Evolutionary conservation across 2,113 vertebrate genomes (phyloP).

Genomic region (Ptilonorhynchus violaceus): DNA sequence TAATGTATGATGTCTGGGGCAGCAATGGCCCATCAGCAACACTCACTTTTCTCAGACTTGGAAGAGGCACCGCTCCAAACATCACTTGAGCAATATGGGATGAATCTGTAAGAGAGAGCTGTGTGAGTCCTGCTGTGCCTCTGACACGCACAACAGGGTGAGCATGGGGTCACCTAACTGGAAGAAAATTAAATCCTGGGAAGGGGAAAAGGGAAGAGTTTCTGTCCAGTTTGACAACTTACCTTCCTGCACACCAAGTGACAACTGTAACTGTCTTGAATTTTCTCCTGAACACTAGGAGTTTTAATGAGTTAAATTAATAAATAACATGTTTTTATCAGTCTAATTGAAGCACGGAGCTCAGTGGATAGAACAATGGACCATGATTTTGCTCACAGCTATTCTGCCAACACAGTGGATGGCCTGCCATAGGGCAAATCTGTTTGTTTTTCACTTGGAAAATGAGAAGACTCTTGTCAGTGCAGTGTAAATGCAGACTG

Average conservation of each 20-base stretch:
- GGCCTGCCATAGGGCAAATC: background rate
- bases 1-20: conserved; percentile 46
- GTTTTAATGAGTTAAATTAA: background rate
- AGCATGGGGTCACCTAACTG: background rate
- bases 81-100: conserved; percentile 98
- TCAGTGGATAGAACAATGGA: background rate
- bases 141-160: background rate
- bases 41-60: conserved; percentile 92
- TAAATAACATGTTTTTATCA: background rate
- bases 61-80: conserved; percentile 92
- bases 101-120: conserved; percentile 79
- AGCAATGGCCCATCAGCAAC: conserved; percentile 49
- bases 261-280: background rate
- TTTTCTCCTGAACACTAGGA: background rate
- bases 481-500: background rate
- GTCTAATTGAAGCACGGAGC: background rate
- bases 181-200: background rate
- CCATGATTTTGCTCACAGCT: background rate
- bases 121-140: conserved; percentile 17
- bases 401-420: background rate
- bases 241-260: background rate
- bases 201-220: background rate
- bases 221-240: background rate
- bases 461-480: background rate
- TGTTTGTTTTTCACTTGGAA: background rate